phyloP scores from a whole-genome alignment of 2,888 invertebrate genomes.

The Lithosia quadra region DNA sequence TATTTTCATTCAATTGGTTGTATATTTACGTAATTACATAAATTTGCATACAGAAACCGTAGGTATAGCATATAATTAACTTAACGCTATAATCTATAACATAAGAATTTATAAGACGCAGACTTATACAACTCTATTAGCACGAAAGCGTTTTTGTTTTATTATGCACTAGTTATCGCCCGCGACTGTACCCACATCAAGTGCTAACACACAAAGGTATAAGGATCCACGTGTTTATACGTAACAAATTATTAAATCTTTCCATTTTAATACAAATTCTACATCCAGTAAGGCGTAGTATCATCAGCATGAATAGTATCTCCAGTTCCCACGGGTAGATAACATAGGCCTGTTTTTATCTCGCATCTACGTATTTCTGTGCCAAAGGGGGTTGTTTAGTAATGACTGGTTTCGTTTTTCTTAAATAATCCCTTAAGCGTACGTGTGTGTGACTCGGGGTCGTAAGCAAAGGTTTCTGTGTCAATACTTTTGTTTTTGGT shows the following conservation, averaged over 20 bases:
- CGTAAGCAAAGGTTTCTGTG: neutral
- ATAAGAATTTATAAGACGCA: neutral
- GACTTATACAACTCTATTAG: neutral
- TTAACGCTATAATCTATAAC: neutral
- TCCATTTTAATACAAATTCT: neutral
- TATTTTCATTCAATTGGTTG: neutral
- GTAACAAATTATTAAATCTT: neutral
- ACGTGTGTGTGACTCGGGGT: neutral
- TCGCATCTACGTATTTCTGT: neutral
- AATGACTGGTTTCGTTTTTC: neutral
- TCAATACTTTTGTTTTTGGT: neutral
- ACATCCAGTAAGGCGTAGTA: neutral
- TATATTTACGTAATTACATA: neutral
- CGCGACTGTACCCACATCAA: neutral
- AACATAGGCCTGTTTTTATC: neutral
- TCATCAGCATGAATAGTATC: neutral
- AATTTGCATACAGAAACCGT: neutral
- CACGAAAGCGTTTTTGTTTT: neutral
- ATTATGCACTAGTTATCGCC: neutral
- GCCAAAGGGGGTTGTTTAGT: no score
- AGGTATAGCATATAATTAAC: neutral
- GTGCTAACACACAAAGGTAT: neutral
- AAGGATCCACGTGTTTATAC: neutral
- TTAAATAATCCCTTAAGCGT: neutral
- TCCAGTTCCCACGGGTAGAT: conserved; percentile 1